Evolutionary conservation across 2,113 vertebrate genomes (phyloP).

Genomic region (Hoplias malabaricus): DNA sequence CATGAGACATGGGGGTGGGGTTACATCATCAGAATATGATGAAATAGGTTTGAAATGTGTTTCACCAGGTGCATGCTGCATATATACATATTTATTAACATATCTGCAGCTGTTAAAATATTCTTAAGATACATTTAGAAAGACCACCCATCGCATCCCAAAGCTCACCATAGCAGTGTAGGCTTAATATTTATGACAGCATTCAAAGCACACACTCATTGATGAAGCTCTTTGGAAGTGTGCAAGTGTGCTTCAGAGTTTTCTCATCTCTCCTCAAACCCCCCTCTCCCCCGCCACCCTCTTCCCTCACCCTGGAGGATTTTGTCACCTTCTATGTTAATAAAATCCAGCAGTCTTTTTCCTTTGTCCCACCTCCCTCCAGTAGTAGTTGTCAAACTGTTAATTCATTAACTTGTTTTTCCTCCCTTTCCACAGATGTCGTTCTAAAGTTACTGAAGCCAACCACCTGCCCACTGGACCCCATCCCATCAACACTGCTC

Average conservation of each 20-base stretch:
- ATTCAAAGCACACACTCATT: constrained; percentile 6
- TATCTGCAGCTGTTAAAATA: neutral
- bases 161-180: neutral
- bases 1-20: neutral
- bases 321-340: too few relatives aligned
- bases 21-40: neutral
- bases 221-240: neutral
- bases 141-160: neutral
- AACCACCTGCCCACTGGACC: too few relatives aligned
- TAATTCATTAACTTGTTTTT: too few relatives aligned
- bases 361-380: too few relatives aligned
- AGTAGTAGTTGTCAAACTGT: too few relatives aligned
- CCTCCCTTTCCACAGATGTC: too few relatives aligned
- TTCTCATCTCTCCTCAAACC: too few relatives aligned
- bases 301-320: too few relatives aligned
- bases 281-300: too few relatives aligned
- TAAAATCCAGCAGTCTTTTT: too few relatives aligned
- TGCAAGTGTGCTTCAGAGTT: neutral
- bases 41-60: neutral
- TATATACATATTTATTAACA: neutral
- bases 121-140: neutral
- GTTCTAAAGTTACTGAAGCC: too few relatives aligned
- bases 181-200: constrained; percentile 9
- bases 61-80: neutral
- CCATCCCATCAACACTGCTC: too few relatives aligned